Evolutionary conservation across 2,797 vertebrate species (phyloP), one percentile per base, ranked within the genome.

Genomic region (Carapus acus): DNA sequence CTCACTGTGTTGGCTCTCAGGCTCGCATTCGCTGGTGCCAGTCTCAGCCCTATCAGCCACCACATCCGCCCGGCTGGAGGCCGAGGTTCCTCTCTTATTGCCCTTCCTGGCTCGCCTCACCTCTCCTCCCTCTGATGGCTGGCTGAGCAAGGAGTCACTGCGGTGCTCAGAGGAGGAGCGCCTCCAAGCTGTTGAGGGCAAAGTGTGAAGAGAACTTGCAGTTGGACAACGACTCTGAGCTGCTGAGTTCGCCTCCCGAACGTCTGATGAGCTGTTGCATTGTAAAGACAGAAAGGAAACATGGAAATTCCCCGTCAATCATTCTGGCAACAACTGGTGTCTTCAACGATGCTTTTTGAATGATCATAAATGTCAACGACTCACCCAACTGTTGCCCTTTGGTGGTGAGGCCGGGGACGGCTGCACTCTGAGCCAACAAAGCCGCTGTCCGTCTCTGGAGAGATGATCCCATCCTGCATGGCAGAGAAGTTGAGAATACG

Each of bases 371-470:
- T n/a, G n/a, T n/a, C 14, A 18, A 39, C 8, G 5, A 4, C 65
- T 65, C 56, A 88, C 94, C 89, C 84, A 9, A 57, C 61, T 53
- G 70, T 31, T 0, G 65, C 65, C 64, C 81, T 70, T 46, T 51
- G 89, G 57, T 89, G 89, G 81, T 88, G 73, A 3, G 84, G 86
- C 64, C 81, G 84, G 44, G 74, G 77, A 34, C 62, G 85, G 71
- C 92, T 91, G 78, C 87, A 86, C 76, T 97, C 95, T 0, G 95
- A 97, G 38, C 93, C 93, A 56, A 97, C 62, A 33, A 98, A 98
- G 36, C 96, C 96, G 0, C 96, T 98, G 85, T 98, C 96, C 0
- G 91, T 94, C 81, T 94, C 96, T 0, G 94, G 95, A 7, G 93
- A 96, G 21, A 89, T 65, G 9, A 94, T 85, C 34, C 94, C 90